Evolutionary conservation across 2,113 vertebrate species (phyloP).

Genomic region (Takifugu flavidus): DNA sequence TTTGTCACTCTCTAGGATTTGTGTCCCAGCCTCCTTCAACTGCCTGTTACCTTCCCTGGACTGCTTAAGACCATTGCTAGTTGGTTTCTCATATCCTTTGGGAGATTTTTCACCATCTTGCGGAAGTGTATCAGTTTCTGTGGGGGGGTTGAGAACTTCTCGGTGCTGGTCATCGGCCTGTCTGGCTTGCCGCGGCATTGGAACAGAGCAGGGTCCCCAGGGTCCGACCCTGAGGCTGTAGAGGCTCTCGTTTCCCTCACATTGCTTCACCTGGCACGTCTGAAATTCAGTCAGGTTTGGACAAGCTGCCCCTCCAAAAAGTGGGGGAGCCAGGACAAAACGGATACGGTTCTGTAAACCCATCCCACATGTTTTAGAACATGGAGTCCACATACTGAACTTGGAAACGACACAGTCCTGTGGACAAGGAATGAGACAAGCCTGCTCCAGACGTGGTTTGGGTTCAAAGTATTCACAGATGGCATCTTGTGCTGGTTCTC

Average conservation of each 20-base stretch:
- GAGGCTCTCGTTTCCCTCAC: conserved; percentile 77
- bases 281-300: conserved; percentile 93
- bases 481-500: conserved; percentile 78
- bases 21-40: conserved; percentile 18
- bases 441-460: conserved; percentile 91
- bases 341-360: conserved; percentile 88
- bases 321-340: conserved; percentile 82
- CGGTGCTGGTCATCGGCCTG: conserved; percentile 58
- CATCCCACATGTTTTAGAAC: conserved; percentile 87
- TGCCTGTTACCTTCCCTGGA: neutral
- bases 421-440: conserved; percentile 91
- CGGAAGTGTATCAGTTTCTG: conserved; percentile 11
- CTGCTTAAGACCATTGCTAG: neutral
- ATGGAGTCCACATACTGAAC: conserved; percentile 86
- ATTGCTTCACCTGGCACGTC: conserved; percentile 79
- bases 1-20: conserved; percentile 11
- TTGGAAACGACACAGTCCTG: conserved; percentile 88
- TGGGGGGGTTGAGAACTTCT: conserved; percentile 27
- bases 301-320: conserved; percentile 87
- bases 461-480: conserved; percentile 98
- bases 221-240: conserved; percentile 87
- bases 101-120: conserved; percentile 17
- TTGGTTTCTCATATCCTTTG: conserved; percentile 6
- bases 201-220: conserved; percentile 82
- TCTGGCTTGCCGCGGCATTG: conserved; percentile 74